These are phyloP conservation scores for Epinephelus awoara DNA, from an alignment of 2,797 vertebrate species.

Conservation along the genomic window DNA sequence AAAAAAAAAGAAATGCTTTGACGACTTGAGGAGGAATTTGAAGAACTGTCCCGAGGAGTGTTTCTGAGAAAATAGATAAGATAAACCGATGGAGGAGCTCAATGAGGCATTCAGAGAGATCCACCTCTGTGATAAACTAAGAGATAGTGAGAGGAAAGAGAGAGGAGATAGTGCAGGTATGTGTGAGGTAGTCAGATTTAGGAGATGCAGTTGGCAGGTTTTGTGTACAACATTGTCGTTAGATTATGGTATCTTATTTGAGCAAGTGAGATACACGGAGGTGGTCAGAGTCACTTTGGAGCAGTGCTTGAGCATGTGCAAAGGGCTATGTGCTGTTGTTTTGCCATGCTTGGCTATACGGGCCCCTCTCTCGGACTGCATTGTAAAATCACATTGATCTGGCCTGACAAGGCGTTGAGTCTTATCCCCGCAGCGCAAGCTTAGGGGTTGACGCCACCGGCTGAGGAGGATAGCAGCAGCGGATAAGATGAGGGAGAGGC, in stretches of 20 bases:
- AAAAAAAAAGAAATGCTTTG: conserved; percentile 67
- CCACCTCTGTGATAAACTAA: conserved; percentile 73
- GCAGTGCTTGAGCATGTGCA: conserved; percentile 48
- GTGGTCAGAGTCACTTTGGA: conserved; percentile 62
- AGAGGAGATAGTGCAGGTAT: conserved; percentile 71
- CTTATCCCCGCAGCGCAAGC: conserved; percentile 84
- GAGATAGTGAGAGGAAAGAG: conserved; percentile 63
- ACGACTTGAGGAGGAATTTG: conserved; percentile 78
- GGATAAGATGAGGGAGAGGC: conserved; percentile 85
- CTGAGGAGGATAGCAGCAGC: conserved; percentile 81
- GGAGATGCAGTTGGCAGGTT: conserved; percentile 78
- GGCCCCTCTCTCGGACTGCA: conserved; percentile 78
- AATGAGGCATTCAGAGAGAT: conserved; percentile 80
- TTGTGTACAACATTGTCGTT: conserved; percentile 77
- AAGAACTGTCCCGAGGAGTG: conserved; percentile 80
- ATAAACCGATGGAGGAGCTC: conserved; percentile 80
- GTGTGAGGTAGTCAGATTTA: conserved; percentile 81
- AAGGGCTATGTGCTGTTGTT: conserved; percentile 58
- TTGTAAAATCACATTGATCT: conserved; percentile 88
- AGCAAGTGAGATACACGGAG: conserved; percentile 58
- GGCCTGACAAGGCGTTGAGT: conserved; percentile 89
- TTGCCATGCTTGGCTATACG: conserved; percentile 62
- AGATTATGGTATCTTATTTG: conserved; percentile 74
- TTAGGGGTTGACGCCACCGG: conserved; percentile 83
- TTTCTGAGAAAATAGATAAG: conserved; percentile 84